Evolutionary conservation across 1,140 invertebrate genomes (phyloP), one percentile per base, ranked within the genome.

Genomic region (Galendromus occidentalis): DNA sequence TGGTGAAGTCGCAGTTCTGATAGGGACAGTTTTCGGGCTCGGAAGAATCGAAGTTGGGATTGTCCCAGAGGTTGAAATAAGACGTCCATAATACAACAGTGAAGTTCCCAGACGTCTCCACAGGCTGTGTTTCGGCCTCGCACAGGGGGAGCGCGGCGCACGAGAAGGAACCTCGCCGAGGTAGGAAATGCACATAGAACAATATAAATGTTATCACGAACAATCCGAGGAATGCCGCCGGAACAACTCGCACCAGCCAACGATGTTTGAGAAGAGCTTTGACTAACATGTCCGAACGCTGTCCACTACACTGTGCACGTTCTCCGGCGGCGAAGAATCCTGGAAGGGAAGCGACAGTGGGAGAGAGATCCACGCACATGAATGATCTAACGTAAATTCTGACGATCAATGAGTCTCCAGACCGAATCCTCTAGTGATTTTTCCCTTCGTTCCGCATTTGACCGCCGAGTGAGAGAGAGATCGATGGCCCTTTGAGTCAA

Each of bases 1-100:
- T 67, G 6, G 71, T 69, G 18, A 71, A 64, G 14, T 12, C 41
- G 25, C 69, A 70, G 44, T 69, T 66, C 1, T 55, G 22, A 6
- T 63, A 25, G 5, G 65, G 44, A 47, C 68, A 69, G 18, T 64
- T 65, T 2, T n/a, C 33, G 0, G 14, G 17, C 17, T 59, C 51
- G 25, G 51, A 59, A 25, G 25, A 25, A 33, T 59, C 51, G 33
- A 59, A 59, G 12, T 25, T 33, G 2, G 22, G 20, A 25, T n/a
- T 17, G 22, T 59, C 33, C 51, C 33, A 33, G 4, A 59, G 20
- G 51, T 59, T 59, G 33, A 59, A 59, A 22, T 59, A 59, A 1
- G 51, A 17, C 51, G 51, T 59, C 51, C 51, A 59, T 22, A 59
- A 59, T 6, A 59, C 51, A 33, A 59, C 22, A 2, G 51, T 29